Evolutionary conservation across 2,888 invertebrate species (phyloP), one percentile per base, ranked within the genome.

Genomic region (Portevinia maculata): DNA sequence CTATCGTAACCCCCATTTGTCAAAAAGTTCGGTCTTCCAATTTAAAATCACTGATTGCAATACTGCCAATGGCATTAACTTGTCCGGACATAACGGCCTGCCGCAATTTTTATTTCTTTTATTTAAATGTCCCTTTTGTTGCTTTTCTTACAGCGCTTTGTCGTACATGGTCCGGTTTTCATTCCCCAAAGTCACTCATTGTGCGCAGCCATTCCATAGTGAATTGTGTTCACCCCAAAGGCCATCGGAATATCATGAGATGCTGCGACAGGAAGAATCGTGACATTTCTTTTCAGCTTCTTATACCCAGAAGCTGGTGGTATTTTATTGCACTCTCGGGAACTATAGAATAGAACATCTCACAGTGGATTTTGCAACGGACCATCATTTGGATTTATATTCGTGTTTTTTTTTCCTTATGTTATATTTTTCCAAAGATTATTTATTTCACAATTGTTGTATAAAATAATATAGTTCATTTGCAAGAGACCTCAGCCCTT

Each of bases 51-150:
- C 70, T 81, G 81, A 81, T 81, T 81, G 81, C 81, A 81, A 50
- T 60, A 59, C 81, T 75, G 81, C 81, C 81, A 76, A 76, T 81
- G 81, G 76, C 81, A 81, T 52, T 65, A 59, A 53, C 75, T 81
- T 81, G 46, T 53, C 30, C 64, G 81, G 69, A 79, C 55, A 69
- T 74, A 70, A 52, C 65, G 69, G 64, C 59, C 75, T 70, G 75
- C 64, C 70, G 64, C 76, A 81, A 41, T 34, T 52, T 64, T 70
- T 69, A 37, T 64, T 69, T 39, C 60, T 17, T 30, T 52, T 28
- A 62, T 62, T 48, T 69, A 53, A 52, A 76, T 69, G 64, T 21
- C n/a, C 41, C 41, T 41, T 50, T 50, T 34, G n/a, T 13, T 28
- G 13, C 19, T 37, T 3, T 52, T 57, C n/a, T 69, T 48, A 8